phyloP scores from a whole-genome alignment of 2,113 vertebrate genomes.

The Mionectes macconnelli region DNA sequence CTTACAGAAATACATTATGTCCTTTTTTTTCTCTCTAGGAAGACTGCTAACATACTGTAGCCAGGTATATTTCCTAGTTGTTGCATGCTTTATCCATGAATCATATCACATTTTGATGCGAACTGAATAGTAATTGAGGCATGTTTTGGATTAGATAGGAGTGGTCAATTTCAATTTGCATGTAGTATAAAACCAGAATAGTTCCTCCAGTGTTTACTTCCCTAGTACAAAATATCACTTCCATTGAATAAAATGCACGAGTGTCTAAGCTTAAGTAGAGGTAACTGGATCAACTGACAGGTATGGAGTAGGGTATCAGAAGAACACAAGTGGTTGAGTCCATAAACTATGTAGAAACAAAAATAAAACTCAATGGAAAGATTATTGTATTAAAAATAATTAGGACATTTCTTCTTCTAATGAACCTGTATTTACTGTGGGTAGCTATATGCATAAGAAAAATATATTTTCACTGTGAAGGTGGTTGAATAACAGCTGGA shows the following conservation, averaged over 20 bases:
- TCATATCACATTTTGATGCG: not conserved
- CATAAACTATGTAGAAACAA: not conserved
- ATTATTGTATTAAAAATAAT: not conserved
- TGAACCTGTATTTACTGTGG: not conserved
- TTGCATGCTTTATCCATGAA: not conserved
- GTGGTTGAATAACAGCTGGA: not conserved
- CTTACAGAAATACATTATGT: not conserved
- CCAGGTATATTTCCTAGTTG: not conserved
- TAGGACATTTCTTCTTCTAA: not conserved
- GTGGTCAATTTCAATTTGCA: not conserved
- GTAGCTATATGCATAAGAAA: not conserved
- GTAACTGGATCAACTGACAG: not conserved
- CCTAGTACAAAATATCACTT: not conserved
- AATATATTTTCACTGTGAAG: not conserved
- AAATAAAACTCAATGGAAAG: not conserved
- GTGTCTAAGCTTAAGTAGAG: not conserved
- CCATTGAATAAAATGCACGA: not conserved
- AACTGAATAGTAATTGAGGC: not conserved
- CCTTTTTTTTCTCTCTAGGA: not conserved
- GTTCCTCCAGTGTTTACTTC: not conserved
- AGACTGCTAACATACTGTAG: not conserved
- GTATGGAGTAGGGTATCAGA: not conserved
- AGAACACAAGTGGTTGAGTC: not conserved
- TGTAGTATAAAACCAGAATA: not conserved
- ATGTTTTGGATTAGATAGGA: not conserved